A percentile compares a stretch with the other conserved stretches of the same genome.
Evolutionary conservation across 1,140 invertebrate species (phyloP).

Genomic region (Drosophila ananassae): DNA sequence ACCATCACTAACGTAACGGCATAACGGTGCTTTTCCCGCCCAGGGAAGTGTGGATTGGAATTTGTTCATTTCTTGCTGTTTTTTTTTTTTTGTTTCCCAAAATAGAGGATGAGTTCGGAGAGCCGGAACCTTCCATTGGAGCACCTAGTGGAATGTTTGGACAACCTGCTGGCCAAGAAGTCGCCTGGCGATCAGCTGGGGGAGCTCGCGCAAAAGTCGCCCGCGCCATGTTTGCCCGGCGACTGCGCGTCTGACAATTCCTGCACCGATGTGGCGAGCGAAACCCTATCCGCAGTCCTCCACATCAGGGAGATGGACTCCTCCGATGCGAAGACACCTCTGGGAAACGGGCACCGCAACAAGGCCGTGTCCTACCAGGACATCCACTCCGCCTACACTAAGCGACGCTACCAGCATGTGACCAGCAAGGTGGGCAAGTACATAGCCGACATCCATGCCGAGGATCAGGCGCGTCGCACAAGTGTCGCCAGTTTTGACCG

Average conservation of each 20-base stretch:
- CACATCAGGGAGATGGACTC: constrained; percentile 34
- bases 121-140: constrained; percentile 63
- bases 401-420: constrained; percentile 71
- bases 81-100: not conserved
- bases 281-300: constrained; percentile 54
- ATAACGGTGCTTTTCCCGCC: constrained; percentile 4
- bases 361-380: constrained; percentile 72
- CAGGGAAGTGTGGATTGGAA: not conserved
- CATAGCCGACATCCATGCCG: constrained; percentile 61
- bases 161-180: not conserved
- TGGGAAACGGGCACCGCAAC: constrained; percentile 26
- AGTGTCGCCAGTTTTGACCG: constrained; percentile 45
- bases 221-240: constrained; percentile 52
- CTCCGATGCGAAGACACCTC: not conserved
- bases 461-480: constrained; percentile 46
- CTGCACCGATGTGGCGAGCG: constrained; percentile 33
- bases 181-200: constrained; percentile 19
- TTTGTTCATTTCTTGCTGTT: not conserved
- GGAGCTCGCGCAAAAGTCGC: constrained; percentile 34
- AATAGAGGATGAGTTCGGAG: constrained; percentile 39
- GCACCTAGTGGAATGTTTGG: constrained; percentile 52
- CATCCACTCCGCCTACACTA: constrained; percentile 73
- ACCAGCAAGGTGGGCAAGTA: constrained; percentile 78
- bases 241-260: constrained; percentile 38
- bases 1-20: not conserved